phyloP scores from a whole-genome alignment of 2,888 invertebrate genomes.

The Epistrophe eligans region DNA sequence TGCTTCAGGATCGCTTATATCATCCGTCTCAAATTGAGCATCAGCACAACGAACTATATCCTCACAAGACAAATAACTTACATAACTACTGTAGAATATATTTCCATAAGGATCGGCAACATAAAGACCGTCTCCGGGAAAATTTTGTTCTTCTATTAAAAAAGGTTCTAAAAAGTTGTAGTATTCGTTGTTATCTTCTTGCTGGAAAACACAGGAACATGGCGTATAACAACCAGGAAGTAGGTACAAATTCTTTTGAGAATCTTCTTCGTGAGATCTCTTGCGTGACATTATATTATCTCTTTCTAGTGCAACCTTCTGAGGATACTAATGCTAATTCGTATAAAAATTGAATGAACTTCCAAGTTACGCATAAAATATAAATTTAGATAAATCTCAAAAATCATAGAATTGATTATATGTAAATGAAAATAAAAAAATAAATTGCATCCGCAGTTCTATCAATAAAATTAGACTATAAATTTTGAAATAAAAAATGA shows the following conservation, averaged over 20 bases:
- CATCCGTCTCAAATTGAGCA: conserved; percentile 25
- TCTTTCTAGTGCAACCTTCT: conserved; percentile 77
- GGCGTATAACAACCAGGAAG: conserved; percentile 78
- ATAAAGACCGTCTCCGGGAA: conserved; percentile 28
- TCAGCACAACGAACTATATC: conserved; percentile 24
- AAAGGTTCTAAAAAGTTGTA: not conserved
- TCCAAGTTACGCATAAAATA: conserved; percentile 79
- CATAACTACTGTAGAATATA: conserved; percentile 76
- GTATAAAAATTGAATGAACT: conserved; percentile 80
- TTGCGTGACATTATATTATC: conserved; percentile 50
- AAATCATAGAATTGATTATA: conserved; percentile 78
- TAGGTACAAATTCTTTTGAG: conserved; percentile 72
- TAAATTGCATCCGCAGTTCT: conserved; percentile 13
- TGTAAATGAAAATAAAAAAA: conserved; percentile 18
- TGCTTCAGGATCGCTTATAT: conserved; percentile 39
- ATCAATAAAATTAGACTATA: conserved; percentile 40
- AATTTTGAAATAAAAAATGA: conserved; percentile 53
- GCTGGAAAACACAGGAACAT: conserved; percentile 61
- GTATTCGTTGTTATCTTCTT: conserved; percentile 4
- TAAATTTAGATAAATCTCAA: conserved; percentile 80
- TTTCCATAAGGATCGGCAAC: conserved; percentile 77
- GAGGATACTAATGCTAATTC: conserved; percentile 78
- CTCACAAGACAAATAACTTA: conserved; percentile 33
- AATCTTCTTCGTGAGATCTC: conserved; percentile 46
- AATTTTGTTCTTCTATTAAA: not conserved